These are phyloP conservation scores for Lates japonicus DNA, from an alignment of 2,797 vertebrate genomes.

Conservation along the genomic window DNA sequence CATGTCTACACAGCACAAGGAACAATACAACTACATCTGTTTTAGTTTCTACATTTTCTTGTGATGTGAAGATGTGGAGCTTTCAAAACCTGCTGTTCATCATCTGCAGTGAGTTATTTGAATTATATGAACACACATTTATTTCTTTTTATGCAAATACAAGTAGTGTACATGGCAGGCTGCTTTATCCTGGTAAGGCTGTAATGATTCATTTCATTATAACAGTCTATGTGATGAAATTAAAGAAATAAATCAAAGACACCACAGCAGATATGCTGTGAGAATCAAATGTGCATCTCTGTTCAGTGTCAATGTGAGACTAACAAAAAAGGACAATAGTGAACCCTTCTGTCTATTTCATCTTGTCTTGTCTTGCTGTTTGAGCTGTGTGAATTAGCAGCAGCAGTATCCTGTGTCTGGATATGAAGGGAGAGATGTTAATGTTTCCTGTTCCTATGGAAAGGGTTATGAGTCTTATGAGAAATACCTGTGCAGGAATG, in stretches of 20 bases:
- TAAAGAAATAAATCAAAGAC: too few species aligned
- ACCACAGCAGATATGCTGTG: too few species aligned
- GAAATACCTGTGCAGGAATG: slow-evolving; percentile 72
- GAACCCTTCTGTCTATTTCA: background rate
- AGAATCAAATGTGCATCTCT: too few species aligned
- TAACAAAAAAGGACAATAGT: too few species aligned
- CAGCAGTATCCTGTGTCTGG: background rate
- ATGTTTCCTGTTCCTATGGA: slow-evolving; percentile 34
- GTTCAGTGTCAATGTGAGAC: too few species aligned
- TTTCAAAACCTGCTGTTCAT: background rate
- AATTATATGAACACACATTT: background rate
- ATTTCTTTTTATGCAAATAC: background rate
- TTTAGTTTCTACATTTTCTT: too few species aligned
- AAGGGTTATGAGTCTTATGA: slow-evolving; percentile 1
- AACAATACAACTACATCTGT: too few species aligned
- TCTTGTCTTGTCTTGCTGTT: background rate
- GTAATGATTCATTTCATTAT: too few species aligned
- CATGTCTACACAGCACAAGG: too few species aligned
- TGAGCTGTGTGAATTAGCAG: background rate
- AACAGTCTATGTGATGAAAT: too few species aligned
- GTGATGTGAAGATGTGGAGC: slow-evolving; percentile 24
- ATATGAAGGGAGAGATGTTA: background rate
- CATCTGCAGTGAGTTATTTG: slow-evolving; percentile 54
- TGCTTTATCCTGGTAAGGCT: too few species aligned
- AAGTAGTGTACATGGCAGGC: too few species aligned